Evolutionary conservation across 2,888 invertebrate genomes (phyloP).

Genomic region (Papilio demoleus): DNA sequence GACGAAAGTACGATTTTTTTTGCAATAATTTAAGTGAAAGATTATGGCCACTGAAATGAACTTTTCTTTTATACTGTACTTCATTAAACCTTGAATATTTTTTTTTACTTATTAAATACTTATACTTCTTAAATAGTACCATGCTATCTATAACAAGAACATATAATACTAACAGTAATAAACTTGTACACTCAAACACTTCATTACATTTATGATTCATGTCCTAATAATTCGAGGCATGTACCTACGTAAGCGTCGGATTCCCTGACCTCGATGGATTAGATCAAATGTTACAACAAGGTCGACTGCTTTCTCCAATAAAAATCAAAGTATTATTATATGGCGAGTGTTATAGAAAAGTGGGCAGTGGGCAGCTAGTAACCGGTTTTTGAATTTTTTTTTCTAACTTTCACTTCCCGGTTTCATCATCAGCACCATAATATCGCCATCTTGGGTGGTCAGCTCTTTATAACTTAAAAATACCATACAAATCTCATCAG

Average conservation of each 20-base stretch:
- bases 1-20: constrained; percentile 81
- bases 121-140: no score
- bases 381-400: constrained; percentile 51
- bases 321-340: constrained; percentile 42
- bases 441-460: constrained; percentile 41
- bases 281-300: constrained; percentile 43
- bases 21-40: constrained; percentile 69
- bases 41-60: constrained; percentile 48
- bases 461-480: constrained; percentile 28
- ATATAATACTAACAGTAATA: neutral
- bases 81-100: neutral
- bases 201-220: constrained; percentile 11
- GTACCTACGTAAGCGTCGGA: constrained; percentile 16
- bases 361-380: constrained; percentile 42
- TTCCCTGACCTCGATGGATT: constrained; percentile 37
- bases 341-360: constrained; percentile 45
- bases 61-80: constrained; percentile 14
- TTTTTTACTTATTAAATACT: neutral
- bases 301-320: constrained; percentile 50
- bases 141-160: neutral
- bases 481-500: constrained; percentile 21
- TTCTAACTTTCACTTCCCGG: constrained; percentile 54
- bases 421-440: constrained; percentile 46
- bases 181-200: neutral
- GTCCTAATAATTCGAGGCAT: constrained; percentile 3